Conservation (phyloP, 2,888 invertebrate species). For the Leuctra nigra region DNA sequence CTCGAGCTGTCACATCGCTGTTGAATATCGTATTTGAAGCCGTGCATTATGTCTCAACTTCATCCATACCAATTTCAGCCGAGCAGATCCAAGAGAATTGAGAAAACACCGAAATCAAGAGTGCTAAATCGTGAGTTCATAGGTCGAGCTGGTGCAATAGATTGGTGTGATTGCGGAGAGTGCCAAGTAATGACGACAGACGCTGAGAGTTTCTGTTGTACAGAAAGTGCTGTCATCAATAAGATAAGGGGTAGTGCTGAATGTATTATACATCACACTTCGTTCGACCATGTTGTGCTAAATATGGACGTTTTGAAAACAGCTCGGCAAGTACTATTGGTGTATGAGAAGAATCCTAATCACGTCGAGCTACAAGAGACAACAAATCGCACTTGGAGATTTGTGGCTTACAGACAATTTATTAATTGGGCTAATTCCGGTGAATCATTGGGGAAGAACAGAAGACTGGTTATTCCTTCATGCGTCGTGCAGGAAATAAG, state of each 20-base stretch:
- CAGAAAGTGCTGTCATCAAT: background rate
- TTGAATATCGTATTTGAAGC: no score
- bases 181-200: background rate
- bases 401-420: constrained; percentile 5
- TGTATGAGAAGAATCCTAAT: no score
- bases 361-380: background rate
- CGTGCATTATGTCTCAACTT: no score
- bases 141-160: background rate
- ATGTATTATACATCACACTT: background rate
- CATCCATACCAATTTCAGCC: background rate
- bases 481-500: background rate
- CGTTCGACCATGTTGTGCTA: background rate
- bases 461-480: background rate
- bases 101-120: background rate
- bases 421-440: background rate
- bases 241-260: background rate
- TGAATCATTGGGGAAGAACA: background rate
- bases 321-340: background rate
- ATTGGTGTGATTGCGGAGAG: background rate
- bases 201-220: background rate
- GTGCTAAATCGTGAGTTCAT: background rate
- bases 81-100: background rate
- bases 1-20: no score
- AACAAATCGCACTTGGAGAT: background rate
- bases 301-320: background rate